Evolutionary conservation across 2,797 vertebrate genomes (phyloP).

Genomic region (Enteromius mattozi): DNA sequence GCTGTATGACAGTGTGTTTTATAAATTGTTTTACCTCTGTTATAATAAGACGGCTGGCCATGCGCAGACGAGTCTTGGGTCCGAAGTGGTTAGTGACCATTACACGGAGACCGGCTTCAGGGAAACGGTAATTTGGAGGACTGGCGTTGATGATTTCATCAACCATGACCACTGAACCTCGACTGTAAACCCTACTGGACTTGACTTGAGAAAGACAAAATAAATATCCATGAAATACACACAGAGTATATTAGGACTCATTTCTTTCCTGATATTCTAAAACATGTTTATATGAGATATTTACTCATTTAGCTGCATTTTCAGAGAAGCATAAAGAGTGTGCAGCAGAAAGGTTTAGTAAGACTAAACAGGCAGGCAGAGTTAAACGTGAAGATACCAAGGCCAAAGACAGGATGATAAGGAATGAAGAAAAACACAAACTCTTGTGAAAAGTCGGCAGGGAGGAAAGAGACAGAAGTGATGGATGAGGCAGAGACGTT

Average conservation of each 20-base stretch:
- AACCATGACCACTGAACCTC: conserved; percentile 92
- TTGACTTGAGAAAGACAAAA: conserved; percentile 80
- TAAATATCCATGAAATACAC: neutral
- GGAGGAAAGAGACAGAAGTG: neutral
- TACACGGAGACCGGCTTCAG: conserved; percentile 91
- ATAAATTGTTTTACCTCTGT: conserved; percentile 84
- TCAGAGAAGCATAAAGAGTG: conserved; percentile 10
- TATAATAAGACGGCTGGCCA: conserved; percentile 97
- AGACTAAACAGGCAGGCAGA: conserved; percentile 82
- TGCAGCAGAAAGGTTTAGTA: conserved; percentile 73
- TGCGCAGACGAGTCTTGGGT: conserved; percentile 93
- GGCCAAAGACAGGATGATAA: conserved; percentile 24
- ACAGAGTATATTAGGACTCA: neutral
- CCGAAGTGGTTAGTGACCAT: conserved; percentile 98
- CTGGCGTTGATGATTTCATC: conserved; percentile 95
- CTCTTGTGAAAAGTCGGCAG: neutral
- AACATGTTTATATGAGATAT: neutral
- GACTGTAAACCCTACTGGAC: conserved; percentile 83
- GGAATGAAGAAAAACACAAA: neutral
- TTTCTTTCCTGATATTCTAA: neutral
- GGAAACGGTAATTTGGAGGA: conserved; percentile 92
- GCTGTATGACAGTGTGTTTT: neutral
- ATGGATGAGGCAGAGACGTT: conserved; percentile 23
- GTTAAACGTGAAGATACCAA: conserved; percentile 56
- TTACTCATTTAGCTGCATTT: neutral